Base-by-base conservation (phyloP, 2,797 vertebrate genomes). In the Phalanger gymnotis region DNA sequence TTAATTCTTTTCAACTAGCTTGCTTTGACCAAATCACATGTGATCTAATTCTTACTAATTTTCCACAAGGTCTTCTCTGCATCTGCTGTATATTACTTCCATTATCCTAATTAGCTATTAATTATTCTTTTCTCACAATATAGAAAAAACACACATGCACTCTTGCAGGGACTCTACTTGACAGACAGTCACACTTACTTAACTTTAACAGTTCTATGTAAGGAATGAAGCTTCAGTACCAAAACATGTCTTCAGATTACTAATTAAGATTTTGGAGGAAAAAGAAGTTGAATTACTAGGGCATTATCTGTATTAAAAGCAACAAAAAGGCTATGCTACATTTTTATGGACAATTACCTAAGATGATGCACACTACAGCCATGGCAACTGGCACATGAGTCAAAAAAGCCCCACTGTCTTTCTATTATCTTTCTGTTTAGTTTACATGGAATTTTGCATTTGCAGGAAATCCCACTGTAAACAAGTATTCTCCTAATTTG, bases 51-150 rank as follows among this genome's bases (percentile, higher is more conserved):
- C 97, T 96, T 96, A 98, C 97, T 97, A 98, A 98, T 98, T 98
- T 98, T 98, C 98, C 96, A 98, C 96, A 98, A 98, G 98, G 97
- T 98, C 98, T 98, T 98, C 95, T 96, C 98, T 98, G 98, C 98
- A 99, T 99, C 98, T 99, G 98, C 97, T 98, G 96, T 97, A 96
- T 95, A 98, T 98, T 98, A 98, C 98, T 98, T 97, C 98, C 97
- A 98, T 98, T 98, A 98, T 95, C 98, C 96, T 98, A 98, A 99
- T 99, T 98, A 98, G 97, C 98, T 98, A 98, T 98, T 99, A 98
- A 99, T 99, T 98, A 99, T 97, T 98, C 96, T 97, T 98, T 98
- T 98, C 97, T 98, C 94, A 96, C 98, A 98, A 98, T 98, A 98
- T 97, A 98, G 97, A 97, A 52, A 90, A 98, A 98, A 98, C 47